Conservation (phyloP, 30 jellyfish, hydroid and myxozoan species). For the Hydra vulgaris region DNA sequence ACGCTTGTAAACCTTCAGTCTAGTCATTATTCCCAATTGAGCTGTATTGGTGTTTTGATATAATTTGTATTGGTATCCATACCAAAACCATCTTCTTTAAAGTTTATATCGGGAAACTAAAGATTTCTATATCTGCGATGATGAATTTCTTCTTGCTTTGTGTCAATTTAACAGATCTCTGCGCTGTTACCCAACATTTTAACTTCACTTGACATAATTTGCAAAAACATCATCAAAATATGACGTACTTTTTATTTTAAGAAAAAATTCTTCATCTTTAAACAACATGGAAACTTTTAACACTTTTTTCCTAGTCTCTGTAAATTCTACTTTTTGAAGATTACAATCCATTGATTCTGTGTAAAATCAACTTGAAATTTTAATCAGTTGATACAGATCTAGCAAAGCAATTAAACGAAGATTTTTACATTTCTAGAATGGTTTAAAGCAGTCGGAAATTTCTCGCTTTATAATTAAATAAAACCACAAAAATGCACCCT, state of each 20-base stretch:
- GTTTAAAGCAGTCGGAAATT: no score
- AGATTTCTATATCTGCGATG: constrained; percentile 4
- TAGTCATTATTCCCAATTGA: not conserved
- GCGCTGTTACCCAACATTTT: constrained; percentile 15
- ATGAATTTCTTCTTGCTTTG: not conserved
- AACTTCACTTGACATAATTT: not conserved
- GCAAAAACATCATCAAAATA: constrained; percentile 4
- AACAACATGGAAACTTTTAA: not conserved
- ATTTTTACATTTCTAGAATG: no score
- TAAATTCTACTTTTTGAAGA: constrained; percentile 2
- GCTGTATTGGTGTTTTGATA: no score
- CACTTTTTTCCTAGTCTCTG: not conserved
- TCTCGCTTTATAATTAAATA: no score
- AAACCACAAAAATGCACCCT: no score
- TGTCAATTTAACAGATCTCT: not conserved
- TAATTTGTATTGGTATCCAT: no score
- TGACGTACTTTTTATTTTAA: constrained; percentile 3
- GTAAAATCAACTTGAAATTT: no score
- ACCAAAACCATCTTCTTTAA: no score
- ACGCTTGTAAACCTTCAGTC: constrained; percentile 13
- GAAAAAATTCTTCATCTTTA: not conserved
- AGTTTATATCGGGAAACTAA: no score
- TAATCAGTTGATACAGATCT: no score
- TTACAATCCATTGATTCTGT: not conserved
- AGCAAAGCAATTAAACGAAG: no score